Conservation (phyloP, 2,113 vertebrate genomes). For the Hassar affinis region DNA sequence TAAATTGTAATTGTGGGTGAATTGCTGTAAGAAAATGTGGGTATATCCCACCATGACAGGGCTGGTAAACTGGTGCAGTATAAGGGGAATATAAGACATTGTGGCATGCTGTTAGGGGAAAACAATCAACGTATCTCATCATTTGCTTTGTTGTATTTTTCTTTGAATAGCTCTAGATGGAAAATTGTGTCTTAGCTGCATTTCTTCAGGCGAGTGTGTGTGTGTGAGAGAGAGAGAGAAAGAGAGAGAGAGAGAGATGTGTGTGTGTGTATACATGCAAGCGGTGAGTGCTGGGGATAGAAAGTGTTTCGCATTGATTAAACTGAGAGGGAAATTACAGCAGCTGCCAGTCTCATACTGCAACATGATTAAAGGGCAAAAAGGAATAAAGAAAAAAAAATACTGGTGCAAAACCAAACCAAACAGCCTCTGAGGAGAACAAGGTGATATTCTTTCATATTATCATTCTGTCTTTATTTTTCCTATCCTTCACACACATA, state of each 20-base stretch:
- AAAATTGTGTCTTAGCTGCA: neutral
- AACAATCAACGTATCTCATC: too few relatives aligned
- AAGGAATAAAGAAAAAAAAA: neutral
- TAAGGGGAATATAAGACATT: too few relatives aligned
- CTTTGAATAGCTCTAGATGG: neutral
- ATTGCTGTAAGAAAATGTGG: too few relatives aligned
- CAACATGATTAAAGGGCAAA: slow-evolving; percentile 47
- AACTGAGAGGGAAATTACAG: slow-evolving; percentile 66
- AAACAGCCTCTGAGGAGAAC: slow-evolving; percentile 38
- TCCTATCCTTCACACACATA: slow-evolving; percentile 23
- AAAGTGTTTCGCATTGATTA: slow-evolving; percentile 69
- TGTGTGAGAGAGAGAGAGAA: neutral
- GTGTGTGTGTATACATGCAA: neutral
- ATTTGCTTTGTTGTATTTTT: too few relatives aligned
- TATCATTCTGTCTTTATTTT: slow-evolving; percentile 44
- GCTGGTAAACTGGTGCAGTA: too few relatives aligned
- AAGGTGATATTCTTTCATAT: slow-evolving; percentile 45
- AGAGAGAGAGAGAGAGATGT: slow-evolving; percentile 2
- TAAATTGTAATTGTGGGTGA: too few relatives aligned
- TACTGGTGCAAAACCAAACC: slow-evolving; percentile 31
- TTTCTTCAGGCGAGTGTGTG: neutral
- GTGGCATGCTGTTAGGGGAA: too few relatives aligned
- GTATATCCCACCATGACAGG: too few relatives aligned
- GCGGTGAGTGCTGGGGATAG: slow-evolving; percentile 31
- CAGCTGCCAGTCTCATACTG: slow-evolving; percentile 63